These are phyloP conservation scores for Bettongia penicillata DNA, from an alignment of 2,113 vertebrate genomes.

Conservation along the genomic window DNA sequence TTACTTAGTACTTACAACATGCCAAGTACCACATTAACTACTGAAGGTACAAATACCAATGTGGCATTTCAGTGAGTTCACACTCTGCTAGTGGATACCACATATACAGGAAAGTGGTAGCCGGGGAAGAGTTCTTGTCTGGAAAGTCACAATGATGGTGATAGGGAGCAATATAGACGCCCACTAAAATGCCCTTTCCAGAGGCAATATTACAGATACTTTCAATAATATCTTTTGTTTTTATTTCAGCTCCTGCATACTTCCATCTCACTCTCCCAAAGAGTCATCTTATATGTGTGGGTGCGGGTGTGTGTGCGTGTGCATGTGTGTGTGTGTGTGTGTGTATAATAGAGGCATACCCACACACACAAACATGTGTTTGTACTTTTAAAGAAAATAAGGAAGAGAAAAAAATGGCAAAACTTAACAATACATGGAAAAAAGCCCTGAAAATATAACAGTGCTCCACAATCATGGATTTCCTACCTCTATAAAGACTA, in stretches of 20 bases:
- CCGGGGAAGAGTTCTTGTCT: not conserved
- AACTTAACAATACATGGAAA: not conserved
- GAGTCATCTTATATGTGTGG: too few relatives aligned
- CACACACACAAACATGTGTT: too few relatives aligned
- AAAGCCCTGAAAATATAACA: not conserved
- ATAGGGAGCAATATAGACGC: not conserved
- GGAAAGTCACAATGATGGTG: not conserved
- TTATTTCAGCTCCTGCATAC: too few relatives aligned
- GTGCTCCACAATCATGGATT: not conserved
- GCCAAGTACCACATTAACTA: not conserved
- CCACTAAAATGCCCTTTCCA: too few relatives aligned
- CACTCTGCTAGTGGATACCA: not conserved
- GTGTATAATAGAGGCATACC: too few relatives aligned
- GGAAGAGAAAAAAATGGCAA: not conserved
- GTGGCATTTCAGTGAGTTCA: not conserved
- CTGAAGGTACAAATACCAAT: too few relatives aligned
- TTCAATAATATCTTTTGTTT: too few relatives aligned
- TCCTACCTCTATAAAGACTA: not conserved
- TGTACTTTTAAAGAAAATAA: not conserved
- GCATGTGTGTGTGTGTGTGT: too few relatives aligned
- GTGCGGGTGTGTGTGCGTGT: too few relatives aligned
- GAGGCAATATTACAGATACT: too few relatives aligned
- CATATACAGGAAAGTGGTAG: not conserved
- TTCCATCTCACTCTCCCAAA: too few relatives aligned
- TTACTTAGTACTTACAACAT: too few relatives aligned